These are phyloP conservation scores for Amphiprion percula DNA, from an alignment of 2,113 vertebrate species.

Conservation along the genomic window DNA sequence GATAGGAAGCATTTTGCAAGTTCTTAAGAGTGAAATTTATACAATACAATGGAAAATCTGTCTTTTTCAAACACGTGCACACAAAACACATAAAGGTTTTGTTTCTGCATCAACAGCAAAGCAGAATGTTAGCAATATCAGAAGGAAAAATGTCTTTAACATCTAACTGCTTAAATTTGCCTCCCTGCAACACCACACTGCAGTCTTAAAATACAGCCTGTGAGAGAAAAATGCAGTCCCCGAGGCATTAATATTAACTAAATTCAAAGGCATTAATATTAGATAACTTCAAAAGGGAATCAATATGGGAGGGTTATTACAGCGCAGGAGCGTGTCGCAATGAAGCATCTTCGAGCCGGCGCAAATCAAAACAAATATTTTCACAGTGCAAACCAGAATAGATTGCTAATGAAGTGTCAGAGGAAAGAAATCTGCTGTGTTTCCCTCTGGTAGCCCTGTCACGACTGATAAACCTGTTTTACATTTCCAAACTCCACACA, in stretches of 20 bases:
- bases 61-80: neutral
- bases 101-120: neutral
- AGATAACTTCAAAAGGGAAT: slow-evolving; percentile 45
- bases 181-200: slow-evolving; percentile 21
- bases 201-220: slow-evolving; percentile 1
- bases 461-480: slow-evolving; percentile 29
- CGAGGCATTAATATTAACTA: slow-evolving; percentile 30
- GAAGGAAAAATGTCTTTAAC: slow-evolving; percentile 2
- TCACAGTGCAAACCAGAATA: neutral
- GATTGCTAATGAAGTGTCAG: slow-evolving; percentile 30
- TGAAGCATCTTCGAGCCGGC: slow-evolving; percentile 2
- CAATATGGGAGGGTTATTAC: slow-evolving; percentile 31
- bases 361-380: slow-evolving; percentile 19
- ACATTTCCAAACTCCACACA: slow-evolving; percentile 32
- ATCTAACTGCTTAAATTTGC: slow-evolving; percentile 12
- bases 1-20: neutral
- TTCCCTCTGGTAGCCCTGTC: neutral
- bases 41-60: neutral
- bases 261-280: slow-evolving; percentile 24
- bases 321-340: neutral
- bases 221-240: neutral
- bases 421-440: slow-evolving; percentile 13
- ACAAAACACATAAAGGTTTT: neutral
- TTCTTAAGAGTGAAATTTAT: neutral
- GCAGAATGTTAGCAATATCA: neutral